These are phyloP conservation scores for Melipona quadrifasciata DNA, from an alignment of 1,140 invertebrate genomes.

Conservation along the genomic window DNA sequence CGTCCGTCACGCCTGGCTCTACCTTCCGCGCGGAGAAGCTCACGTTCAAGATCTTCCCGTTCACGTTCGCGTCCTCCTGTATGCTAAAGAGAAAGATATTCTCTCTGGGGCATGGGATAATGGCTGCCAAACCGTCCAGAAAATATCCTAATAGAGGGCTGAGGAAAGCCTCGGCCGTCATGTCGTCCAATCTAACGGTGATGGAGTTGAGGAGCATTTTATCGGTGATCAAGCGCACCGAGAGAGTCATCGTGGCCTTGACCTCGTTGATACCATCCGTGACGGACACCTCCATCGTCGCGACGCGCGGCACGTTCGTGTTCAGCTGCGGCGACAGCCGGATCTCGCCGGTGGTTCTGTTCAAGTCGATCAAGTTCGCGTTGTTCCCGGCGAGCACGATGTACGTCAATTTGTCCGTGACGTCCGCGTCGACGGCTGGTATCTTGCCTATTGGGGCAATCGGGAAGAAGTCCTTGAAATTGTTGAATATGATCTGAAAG, in stretches of 20 bases:
- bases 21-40: constrained; percentile 95
- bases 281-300: constrained; percentile 96
- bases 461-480: constrained; percentile 96
- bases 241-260: constrained; percentile 93
- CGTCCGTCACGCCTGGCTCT: constrained; percentile 87
- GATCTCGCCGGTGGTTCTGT: constrained; percentile 92
- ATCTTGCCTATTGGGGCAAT: constrained; percentile 93
- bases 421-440: constrained; percentile 97
- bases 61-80: constrained; percentile 95
- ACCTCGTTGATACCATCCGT: constrained; percentile 95
- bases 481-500: constrained; percentile 97
- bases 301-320: constrained; percentile 97
- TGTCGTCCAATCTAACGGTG: constrained; percentile 95
- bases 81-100: constrained; percentile 97
- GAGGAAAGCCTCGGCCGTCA: constrained; percentile 96
- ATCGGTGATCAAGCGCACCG: constrained; percentile 94
- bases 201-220: constrained; percentile 98
- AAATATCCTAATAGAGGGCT: constrained; percentile 95
- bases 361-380: constrained; percentile 92
- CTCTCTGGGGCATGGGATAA: constrained; percentile 95
- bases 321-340: constrained; percentile 95
- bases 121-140: constrained; percentile 94
- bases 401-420: constrained; percentile 91
- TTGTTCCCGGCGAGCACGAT: constrained; percentile 95
- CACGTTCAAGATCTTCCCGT: constrained; percentile 94